A percentile compares a stretch with the other conserved stretches of the same genome.
These are phyloP conservation scores for Amphibalanus amphitrite DNA, from an alignment of 1,140 invertebrate species.

Conservation along the genomic window DNA sequence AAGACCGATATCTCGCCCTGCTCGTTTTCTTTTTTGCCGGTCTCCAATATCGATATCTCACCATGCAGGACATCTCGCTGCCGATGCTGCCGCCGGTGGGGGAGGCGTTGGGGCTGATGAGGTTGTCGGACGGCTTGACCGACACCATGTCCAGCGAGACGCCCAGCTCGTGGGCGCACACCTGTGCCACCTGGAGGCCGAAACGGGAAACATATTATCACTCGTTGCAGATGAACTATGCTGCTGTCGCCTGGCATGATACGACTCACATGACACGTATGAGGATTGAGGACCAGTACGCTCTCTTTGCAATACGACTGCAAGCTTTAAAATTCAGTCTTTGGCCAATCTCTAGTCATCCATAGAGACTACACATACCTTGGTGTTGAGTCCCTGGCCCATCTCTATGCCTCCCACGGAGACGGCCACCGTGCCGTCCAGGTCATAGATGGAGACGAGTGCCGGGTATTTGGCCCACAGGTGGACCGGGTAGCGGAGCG, in stretches of 20 bases:
- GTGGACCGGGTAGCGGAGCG: slow-evolving; percentile 19
- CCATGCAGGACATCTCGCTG: slow-evolving; percentile 11
- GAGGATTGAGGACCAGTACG: no score
- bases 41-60: background rate
- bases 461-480: slow-evolving; percentile 12
- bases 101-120: slow-evolving; percentile 21
- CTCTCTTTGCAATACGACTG: no score
- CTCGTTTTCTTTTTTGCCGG: no score
- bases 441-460: slow-evolving; percentile 21
- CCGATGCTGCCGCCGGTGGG: slow-evolving; percentile 25
- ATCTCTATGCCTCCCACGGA: slow-evolving; percentile 18
- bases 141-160: slow-evolving; percentile 16
- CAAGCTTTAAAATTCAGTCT: no score
- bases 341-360: slow-evolving; percentile 47
- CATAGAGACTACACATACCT: slow-evolving; percentile 36
- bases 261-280: no score
- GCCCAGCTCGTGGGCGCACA: slow-evolving; percentile 7
- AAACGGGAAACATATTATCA: no score
- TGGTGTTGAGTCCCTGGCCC: slow-evolving; percentile 35
- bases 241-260: no score
- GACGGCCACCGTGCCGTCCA: slow-evolving; percentile 31
- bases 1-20: no score
- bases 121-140: slow-evolving; percentile 21
- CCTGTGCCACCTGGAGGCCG: slow-evolving; percentile 10
- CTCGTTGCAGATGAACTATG: no score